phyloP scores from a whole-genome alignment of 2,888 invertebrate genomes.

The Drosophila greeni region DNA sequence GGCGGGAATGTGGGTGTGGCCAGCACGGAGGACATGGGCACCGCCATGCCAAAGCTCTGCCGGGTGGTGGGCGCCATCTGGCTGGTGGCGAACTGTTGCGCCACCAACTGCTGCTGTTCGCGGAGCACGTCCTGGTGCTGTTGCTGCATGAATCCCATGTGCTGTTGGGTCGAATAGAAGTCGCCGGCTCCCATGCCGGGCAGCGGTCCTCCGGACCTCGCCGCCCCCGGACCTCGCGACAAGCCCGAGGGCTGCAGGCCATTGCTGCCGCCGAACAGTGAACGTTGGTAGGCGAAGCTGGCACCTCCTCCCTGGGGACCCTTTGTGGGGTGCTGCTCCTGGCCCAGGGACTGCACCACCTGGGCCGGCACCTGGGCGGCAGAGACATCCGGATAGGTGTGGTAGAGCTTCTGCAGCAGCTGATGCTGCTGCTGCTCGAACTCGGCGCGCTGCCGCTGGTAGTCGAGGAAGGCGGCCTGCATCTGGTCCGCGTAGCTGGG shows the following conservation, averaged over 20 bases:
- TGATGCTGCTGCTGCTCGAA: conserved; percentile 70
- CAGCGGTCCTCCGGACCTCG: conserved; percentile 51
- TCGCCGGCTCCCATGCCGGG: conserved; percentile 27
- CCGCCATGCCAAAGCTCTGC: conserved; percentile 56
- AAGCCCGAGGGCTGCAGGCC: conserved; percentile 56
- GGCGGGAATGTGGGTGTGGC: conserved; percentile 77
- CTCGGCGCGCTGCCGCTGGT: conserved; percentile 69
- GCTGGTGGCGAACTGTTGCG: conserved; percentile 59
- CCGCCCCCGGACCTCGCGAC: no score
- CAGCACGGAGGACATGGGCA: conserved; percentile 57
- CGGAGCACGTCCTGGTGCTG: conserved; percentile 68
- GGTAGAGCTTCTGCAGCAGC: conserved; percentile 69
- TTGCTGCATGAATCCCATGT: conserved; percentile 72
- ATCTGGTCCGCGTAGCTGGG: conserved; percentile 64
- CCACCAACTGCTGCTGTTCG: conserved; percentile 60
- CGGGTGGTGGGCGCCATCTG: conserved; percentile 55
- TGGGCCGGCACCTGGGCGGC: not conserved
- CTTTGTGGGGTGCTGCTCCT: not conserved
- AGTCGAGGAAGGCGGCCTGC: conserved; percentile 68
- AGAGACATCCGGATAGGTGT: conserved; percentile 58
- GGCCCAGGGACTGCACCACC: conserved; percentile 4
- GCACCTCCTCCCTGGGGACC: not conserved
- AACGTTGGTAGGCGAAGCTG: conserved; percentile 19
- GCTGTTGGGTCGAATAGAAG: conserved; percentile 77
- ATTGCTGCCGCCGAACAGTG: conserved; percentile 39